Conservation (phyloP, 2,113 vertebrate species). For the Propithecus coquereli region DNA sequence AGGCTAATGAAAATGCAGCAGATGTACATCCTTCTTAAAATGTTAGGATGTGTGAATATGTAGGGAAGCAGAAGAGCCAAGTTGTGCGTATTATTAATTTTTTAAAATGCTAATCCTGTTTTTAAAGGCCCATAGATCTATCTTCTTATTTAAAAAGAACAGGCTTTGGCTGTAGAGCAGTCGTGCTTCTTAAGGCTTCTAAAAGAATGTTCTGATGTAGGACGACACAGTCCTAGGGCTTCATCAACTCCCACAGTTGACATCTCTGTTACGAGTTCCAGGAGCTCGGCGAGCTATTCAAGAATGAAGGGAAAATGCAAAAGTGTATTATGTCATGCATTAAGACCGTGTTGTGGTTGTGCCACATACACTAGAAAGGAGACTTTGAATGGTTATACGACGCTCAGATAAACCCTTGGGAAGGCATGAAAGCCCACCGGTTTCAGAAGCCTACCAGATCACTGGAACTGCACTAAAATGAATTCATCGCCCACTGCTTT, state of each 20-base stretch:
- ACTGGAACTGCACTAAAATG: neutral
- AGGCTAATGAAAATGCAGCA: neutral
- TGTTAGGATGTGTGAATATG: neutral
- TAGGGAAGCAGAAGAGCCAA: neutral
- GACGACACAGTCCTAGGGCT: neutral
- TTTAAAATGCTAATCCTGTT: neutral
- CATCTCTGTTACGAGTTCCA: constrained; percentile 38
- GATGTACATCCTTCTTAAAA: neutral
- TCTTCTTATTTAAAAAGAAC: constrained; percentile 1
- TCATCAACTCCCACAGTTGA: neutral
- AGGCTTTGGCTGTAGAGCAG: neutral
- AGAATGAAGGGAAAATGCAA: neutral
- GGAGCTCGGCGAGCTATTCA: neutral
- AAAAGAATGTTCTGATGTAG: neutral
- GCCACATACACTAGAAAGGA: neutral
- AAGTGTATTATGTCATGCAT: neutral
- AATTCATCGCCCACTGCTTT: neutral
- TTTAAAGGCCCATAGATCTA: neutral
- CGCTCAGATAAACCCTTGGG: neutral
- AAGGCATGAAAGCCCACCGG: neutral
- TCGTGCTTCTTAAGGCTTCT: neutral
- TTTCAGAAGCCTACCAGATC: neutral
- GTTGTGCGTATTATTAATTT: neutral
- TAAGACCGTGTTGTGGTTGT: neutral
- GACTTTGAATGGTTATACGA: neutral